Evolutionary conservation across 35 echinoderm and acorn worm genomes (phyloP), one percentile per base, ranked within the genome.

Genomic region (Antedon bifida): DNA sequence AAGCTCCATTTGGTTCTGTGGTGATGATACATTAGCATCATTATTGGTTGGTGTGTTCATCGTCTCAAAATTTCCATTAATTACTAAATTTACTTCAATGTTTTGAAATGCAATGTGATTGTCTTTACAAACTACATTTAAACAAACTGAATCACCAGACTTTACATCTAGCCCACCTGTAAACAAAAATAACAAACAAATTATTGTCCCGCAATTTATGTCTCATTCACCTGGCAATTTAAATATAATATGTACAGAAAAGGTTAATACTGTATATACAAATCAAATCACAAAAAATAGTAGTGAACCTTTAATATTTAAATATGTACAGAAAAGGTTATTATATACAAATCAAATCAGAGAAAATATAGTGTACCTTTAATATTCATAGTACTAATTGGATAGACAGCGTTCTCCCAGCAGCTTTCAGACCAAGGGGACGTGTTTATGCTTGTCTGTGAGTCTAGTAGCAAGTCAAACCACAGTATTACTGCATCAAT

Each of bases 321-420:
- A 42, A 14, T 7, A 42, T 42, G 38, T 42, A 42, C 38, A 42
- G 14, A 42, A 42, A 42, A 42, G 14, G 38, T 42, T n/a, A n/a
- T n/a, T n/a, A n/a, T n/a, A n/a, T n/a, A n/a, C n/a, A n/a, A n/a
- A n/a, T n/a, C n/a, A n/a, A n/a, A n/a, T n/a, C n/a, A n/a, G n/a
- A 42, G 38, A 42, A 14, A 42, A 42, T 14, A 42, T 42, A 7
- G 5, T 42, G 38, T 42, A 32, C 51, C 51, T 64, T 7, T 64
- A 16, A 64, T 23, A 64, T 64, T 64, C 1, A 1, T n/a, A 31
- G 76, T 26, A 89, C 73, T 32, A 46, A 85, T 81, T 4, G 88
- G 88, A 74, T 84, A 89, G 7, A 89, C 88, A 36, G 88, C 88
- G 38, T 89, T 82, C 39, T 89, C 88, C 88, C 88, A 89, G 38